Conservation (phyloP, 2,888 invertebrate genomes). For the Sialis lutaria region DNA sequence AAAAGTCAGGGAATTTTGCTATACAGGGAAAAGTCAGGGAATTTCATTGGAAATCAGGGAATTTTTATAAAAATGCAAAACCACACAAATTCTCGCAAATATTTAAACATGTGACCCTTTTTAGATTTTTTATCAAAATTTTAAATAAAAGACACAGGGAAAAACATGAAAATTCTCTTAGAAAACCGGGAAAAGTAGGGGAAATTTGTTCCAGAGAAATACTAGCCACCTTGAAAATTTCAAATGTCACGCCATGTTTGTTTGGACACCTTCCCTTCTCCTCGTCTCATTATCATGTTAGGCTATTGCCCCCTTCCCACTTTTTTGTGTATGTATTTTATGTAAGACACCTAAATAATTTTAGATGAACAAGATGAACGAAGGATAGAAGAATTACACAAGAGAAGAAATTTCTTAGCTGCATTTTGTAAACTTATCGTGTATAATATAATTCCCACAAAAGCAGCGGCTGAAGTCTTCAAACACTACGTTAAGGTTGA, state of each 20-base stretch:
- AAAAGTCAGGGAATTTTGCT: too few relatives aligned
- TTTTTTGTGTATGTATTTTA: background rate
- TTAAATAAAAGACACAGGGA: too few relatives aligned
- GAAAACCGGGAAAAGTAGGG: too few relatives aligned
- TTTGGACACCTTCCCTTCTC: background rate
- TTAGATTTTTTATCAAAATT: too few relatives aligned
- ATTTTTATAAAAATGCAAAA: too few relatives aligned
- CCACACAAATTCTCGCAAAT: too few relatives aligned
- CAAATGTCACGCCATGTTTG: background rate
- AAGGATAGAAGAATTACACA: constrained; percentile 92
- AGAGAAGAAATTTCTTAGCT: constrained; percentile 87
- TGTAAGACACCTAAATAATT: constrained; percentile 6
- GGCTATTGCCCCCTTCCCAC: constrained; percentile 16
- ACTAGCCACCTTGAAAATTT: too few relatives aligned
- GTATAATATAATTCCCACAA: constrained; percentile 89
- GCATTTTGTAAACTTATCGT: constrained; percentile 96
- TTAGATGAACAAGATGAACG: constrained; percentile 85
- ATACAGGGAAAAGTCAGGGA: too few relatives aligned
- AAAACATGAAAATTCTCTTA: too few relatives aligned
- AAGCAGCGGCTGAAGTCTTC: constrained; percentile 85
- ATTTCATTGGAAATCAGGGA: too few relatives aligned
- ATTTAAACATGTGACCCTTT: too few relatives aligned
- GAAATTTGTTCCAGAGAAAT: too few relatives aligned
- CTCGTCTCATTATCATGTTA: background rate
- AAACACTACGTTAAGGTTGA: constrained; percentile 87